Base-by-base conservation (phyloP, 2,113 vertebrate species). In the Ceyx melanurus region DNA sequence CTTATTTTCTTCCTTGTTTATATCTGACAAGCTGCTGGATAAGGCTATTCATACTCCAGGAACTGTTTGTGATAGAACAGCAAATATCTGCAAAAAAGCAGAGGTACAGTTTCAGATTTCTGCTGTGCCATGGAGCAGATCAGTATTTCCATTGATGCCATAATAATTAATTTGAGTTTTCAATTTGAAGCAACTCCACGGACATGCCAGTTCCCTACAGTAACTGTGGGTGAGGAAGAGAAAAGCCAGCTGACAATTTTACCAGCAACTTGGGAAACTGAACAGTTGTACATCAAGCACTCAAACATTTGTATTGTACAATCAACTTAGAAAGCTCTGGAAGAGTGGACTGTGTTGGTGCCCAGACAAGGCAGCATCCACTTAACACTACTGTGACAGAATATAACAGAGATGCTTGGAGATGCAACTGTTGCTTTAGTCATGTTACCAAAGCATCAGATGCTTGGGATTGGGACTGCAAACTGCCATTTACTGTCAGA, bases 31-130 rank as follows among this genome's bases (percentile, higher is more conserved):
- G 94, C 95, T 94, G 96, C 89, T 90, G 86, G 94, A 66, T 84
- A 92, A 96, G 96, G 96, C 97, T 99, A 99, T 97, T 99, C 99
- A 11, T 99, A 99, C 86, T 99, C 99, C 93, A 99, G 98, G 97
- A 99, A 99, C 97, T 99, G 99, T 95, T 99, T 99, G 98, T 99
- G 99, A 97, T 99, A 99, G 98, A 99, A 99, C 97, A 99, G 98
- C 93, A 99, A 98, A 98, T 99, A 99, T 88, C 98, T 98, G 93
- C 16, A 94, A 86, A 88, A 66, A 88, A 93, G 79, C 68, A 89
- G 72, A 90, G 66, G 84, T 20, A 74, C 21, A 58, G 35, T 33
- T 77, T 93, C 60, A 94, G 74, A 29, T 77, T 80, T n/a, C 53
- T 60, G 83, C 64, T 35, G 3, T 1, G 20, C 1, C 0, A 18